Conservation (phyloP, 2,888 invertebrate genomes). For the Lycia hirtaria region DNA sequence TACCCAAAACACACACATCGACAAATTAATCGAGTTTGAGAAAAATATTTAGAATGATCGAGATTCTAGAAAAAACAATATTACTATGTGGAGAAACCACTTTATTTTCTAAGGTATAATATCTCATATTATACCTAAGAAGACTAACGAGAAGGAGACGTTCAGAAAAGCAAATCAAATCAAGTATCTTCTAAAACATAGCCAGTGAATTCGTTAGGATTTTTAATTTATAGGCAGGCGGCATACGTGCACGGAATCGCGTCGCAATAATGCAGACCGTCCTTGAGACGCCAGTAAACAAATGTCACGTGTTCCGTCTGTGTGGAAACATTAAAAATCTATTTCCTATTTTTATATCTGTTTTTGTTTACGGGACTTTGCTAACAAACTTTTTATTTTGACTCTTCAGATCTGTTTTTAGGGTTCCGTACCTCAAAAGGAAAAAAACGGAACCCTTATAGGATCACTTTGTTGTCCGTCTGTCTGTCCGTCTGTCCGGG, state of each 20-base stretch:
- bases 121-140: neutral
- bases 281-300: constrained; percentile 78
- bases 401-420: too few relatives aligned
- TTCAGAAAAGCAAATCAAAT: neutral
- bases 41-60: too few relatives aligned
- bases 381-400: neutral
- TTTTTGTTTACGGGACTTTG: constrained; percentile 4
- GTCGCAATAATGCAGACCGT: constrained; percentile 73
- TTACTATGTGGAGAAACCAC: too few relatives aligned
- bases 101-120: neutral
- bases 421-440: too few relatives aligned
- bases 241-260: constrained; percentile 66
- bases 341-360: constrained; percentile 46
- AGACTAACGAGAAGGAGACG: neutral
- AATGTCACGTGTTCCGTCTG: constrained; percentile 68
- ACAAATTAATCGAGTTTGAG: too few relatives aligned
- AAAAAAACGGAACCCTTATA: too few relatives aligned
- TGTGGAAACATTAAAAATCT: constrained; percentile 50
- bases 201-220: constrained; percentile 11
- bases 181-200: neutral
- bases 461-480: neutral
- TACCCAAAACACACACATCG: too few relatives aligned
- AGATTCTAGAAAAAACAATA: too few relatives aligned
- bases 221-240: constrained; percentile 32
- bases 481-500: too few relatives aligned